Percentiles rank a stretch among this genome's conserved stretches.
Evolutionary conservation across 1,140 invertebrate species (phyloP).

Genomic region (Platyscapa corneri): DNA sequence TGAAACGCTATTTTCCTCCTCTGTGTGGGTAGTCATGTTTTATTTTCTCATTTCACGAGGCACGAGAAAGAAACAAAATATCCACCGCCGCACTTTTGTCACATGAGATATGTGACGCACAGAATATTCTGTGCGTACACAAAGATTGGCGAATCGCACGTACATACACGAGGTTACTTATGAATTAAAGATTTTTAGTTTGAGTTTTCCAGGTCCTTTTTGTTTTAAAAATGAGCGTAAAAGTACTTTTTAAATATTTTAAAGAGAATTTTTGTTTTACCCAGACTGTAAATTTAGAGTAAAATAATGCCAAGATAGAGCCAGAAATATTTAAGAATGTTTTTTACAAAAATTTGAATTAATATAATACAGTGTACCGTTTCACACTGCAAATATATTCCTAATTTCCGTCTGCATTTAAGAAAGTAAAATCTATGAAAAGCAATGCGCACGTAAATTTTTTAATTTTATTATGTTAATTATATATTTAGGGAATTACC

Average conservation of each 20-base stretch:
- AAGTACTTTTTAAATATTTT: background rate
- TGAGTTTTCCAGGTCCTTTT: background rate
- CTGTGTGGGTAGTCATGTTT: background rate
- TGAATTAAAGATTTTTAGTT: constrained; percentile 19
- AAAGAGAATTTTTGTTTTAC: background rate
- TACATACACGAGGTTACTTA: background rate
- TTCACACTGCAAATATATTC: too few species aligned
- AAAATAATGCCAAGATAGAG: background rate
- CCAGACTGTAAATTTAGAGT: background rate
- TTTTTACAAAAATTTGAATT: too few species aligned
- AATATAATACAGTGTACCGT: too few species aligned
- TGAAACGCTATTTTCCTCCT: background rate
- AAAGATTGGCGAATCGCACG: background rate
- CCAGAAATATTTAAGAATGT: too few species aligned
- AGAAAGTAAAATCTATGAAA: too few species aligned
- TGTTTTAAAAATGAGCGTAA: background rate
- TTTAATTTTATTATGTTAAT: too few species aligned
- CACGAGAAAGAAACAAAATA: background rate
- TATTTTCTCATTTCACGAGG: background rate
- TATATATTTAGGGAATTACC: too few species aligned
- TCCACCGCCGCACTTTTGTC: background rate
- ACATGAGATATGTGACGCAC: background rate
- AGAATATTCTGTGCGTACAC: background rate
- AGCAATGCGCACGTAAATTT: too few species aligned
- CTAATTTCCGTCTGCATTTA: too few species aligned